Conservation (phyloP, 1,140 invertebrate species). For the Wasmannia auropunctata region DNA sequence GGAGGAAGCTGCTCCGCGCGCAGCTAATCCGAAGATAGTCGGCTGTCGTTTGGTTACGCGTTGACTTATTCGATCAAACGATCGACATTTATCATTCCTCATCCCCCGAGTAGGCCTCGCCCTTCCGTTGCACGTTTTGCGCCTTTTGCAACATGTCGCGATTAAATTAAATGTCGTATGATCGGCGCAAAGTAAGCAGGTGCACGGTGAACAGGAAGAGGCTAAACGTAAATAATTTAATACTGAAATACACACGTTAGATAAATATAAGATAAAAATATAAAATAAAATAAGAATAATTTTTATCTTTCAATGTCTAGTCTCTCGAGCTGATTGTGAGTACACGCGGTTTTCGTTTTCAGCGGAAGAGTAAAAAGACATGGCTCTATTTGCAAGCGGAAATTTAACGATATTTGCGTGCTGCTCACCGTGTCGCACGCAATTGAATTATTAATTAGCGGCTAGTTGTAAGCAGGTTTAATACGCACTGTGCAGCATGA, state of each 20-base stretch:
- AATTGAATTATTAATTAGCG: slow-evolving; percentile 46
- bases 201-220: slow-evolving; percentile 10
- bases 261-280: neutral
- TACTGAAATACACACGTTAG: neutral
- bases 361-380: neutral
- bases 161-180: slow-evolving; percentile 4
- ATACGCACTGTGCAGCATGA: neutral
- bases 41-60: slow-evolving; percentile 9
- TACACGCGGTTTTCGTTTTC: neutral
- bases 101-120: neutral
- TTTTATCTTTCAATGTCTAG: neutral
- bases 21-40: neutral
- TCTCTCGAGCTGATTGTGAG: neutral
- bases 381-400: neutral
- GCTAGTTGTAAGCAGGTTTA: slow-evolving; percentile 10
- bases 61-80: slow-evolving; percentile 48
- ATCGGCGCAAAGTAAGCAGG: slow-evolving; percentile 14
- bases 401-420: neutral
- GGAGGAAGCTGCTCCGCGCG: slow-evolving; percentile 42
- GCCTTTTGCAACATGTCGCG: slow-evolving; percentile 18
- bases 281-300: neutral
- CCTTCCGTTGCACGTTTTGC: neutral
- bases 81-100: slow-evolving; percentile 56
- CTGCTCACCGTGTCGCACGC: neutral
- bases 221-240: slow-evolving; percentile 23